Evolutionary conservation across 2,888 invertebrate genomes (phyloP), one percentile per base, ranked within the genome.

Genomic region (Thelaira solivaga): DNA sequence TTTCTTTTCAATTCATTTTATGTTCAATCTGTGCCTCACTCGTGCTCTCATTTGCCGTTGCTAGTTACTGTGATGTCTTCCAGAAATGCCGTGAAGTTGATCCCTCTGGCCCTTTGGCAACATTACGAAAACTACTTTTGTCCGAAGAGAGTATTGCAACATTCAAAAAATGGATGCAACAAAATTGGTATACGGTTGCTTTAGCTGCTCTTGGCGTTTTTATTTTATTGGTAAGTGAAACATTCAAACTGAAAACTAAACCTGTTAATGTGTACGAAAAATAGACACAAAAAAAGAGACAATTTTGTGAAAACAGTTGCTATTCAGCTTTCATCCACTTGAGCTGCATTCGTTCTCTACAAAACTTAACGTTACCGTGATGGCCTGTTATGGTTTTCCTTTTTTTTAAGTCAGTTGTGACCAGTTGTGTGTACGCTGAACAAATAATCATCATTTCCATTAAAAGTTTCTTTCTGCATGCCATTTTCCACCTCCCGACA

Each of bases 131-230:
- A 88, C 91, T 97, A 55, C 90, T 97, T 57, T 90, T 97, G 57
- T 96, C 96, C 0, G 96, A 96, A 87, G 96, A 97, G 88, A 96
- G 96, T 85, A 93, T 97, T 78, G 96, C 96, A 41, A 94, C 95
- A 80, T 95, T 97, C 89, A 94, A 94, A 87, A 92, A 93, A 85
- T 97, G 96, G 96, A 92, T 97, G 84, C 91, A 93, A 82, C 93
- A 94, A 61, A 95, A 97, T 88, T 97, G 97, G 97, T 97, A 97
- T 87, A 95, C 95, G 1, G 95, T 95, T 65, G 92, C 94, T 43
- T 90, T 95, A 65, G 94, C 95, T 78, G 91, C 94, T 77, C 90
- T 94, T 29, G 92, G 93, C 11, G 94, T 94, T 22, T 90, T 97
- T 82, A 91, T 95, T 13, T 88, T 96, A 61, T 89, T 97, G 94